These are phyloP conservation scores for Galerucella nymphaeae DNA, from an alignment of 2,888 invertebrate genomes.

Conservation along the genomic window DNA sequence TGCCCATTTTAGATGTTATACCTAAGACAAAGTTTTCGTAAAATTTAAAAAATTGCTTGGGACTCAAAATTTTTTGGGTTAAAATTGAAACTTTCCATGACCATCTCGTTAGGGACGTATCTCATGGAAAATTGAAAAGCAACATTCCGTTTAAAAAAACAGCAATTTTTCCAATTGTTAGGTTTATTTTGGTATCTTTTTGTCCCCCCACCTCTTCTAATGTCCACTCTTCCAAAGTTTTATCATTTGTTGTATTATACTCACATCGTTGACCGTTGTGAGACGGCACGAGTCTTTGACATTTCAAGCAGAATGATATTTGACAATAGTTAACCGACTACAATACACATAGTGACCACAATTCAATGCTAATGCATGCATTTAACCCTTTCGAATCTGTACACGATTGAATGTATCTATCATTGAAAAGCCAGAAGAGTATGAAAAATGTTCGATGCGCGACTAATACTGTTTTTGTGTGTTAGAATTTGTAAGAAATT, in stretches of 20 bases:
- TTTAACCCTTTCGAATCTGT: constrained; percentile 16
- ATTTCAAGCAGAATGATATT: constrained; percentile 30
- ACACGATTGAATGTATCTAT: constrained; percentile 15
- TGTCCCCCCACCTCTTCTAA: no score
- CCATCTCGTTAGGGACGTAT: no score
- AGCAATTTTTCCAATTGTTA: no score
- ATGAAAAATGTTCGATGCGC: constrained; percentile 31
- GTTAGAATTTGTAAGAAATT: constrained; percentile 2
- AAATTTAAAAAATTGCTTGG: no score
- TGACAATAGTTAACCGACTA: constrained; percentile 25
- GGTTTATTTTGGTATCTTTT: no score
- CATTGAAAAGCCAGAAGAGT: constrained; percentile 22
- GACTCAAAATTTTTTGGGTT: no score
- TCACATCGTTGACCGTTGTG: neutral
- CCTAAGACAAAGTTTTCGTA: no score
- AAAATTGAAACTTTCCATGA: no score
- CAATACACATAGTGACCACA: constrained; percentile 27
- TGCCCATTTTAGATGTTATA: no score
- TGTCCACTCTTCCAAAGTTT: no score
- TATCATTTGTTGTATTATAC: neutral
- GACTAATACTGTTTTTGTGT: constrained; percentile 22
- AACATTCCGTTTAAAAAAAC: no score
- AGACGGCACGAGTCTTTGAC: constrained; percentile 40
- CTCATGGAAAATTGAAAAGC: no score
- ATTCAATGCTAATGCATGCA: constrained; percentile 25